Conservation (phyloP, 1,140 invertebrate genomes). For the Pectinophora gossypiella region DNA sequence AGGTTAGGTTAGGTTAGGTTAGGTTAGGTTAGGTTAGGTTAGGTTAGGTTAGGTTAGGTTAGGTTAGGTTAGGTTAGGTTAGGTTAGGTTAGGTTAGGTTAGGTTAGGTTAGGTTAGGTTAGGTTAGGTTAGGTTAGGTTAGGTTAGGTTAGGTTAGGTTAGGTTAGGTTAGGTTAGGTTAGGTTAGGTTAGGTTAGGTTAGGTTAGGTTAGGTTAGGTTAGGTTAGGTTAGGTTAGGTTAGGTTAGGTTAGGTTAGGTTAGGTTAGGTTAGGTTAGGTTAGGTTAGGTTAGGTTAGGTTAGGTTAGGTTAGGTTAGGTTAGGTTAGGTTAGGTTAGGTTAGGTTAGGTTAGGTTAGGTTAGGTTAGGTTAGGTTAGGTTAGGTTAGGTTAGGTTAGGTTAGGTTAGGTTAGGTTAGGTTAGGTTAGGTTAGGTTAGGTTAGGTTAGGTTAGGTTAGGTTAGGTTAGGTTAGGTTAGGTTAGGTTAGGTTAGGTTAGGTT, state of each 20-base stretch:
- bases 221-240: conserved; percentile 9
- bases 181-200: conserved; percentile 7
- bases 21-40: conserved; percentile 8
- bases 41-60: conserved; percentile 10
- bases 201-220: conserved; percentile 7
- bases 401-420: conserved; percentile 9
- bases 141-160: conserved; percentile 7
- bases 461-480: conserved; percentile 9
- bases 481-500: conserved; percentile 22
- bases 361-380: conserved; percentile 8
- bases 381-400: conserved; percentile 9
- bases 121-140: conserved; percentile 8
- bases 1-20: conserved; percentile 12
- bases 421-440: conserved; percentile 6
- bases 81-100: conserved; percentile 7
- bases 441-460: conserved; percentile 8
- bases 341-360: conserved; percentile 8
- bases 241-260: conserved; percentile 9
- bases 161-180: conserved; percentile 8
- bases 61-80: conserved; percentile 9
- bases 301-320: conserved; percentile 7
- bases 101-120: conserved; percentile 8
- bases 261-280: conserved; percentile 9
- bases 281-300: conserved; percentile 7
- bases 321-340: conserved; percentile 9